A percentile compares a stretch with the other conserved stretches of the same genome.
These are phyloP conservation scores for Diorhabda sublineata DNA, from an alignment of 1,140 invertebrate genomes.

Conservation along the genomic window DNA sequence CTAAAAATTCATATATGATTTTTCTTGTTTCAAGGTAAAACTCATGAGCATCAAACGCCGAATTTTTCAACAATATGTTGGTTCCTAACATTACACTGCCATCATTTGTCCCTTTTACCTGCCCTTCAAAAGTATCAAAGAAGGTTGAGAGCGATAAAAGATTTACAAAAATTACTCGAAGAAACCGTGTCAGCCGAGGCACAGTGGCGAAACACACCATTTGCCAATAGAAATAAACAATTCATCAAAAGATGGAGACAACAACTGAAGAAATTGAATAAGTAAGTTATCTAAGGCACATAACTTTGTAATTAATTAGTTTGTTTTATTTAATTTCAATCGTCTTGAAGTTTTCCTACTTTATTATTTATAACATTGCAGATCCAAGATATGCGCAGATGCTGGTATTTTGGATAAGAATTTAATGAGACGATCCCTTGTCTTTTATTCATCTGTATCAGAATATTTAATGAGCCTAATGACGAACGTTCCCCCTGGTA, in stretches of 20 bases:
- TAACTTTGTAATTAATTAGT: neutral
- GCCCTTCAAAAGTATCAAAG: conserved; percentile 84
- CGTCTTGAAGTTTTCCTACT: neutral
- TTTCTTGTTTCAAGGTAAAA: conserved; percentile 46
- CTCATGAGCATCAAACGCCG: conserved; percentile 65
- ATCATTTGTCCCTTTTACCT: conserved; percentile 86
- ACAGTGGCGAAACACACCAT: conserved; percentile 76
- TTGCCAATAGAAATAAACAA: conserved; percentile 76
- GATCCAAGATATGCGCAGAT: conserved; percentile 83
- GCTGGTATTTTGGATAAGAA: conserved; percentile 79
- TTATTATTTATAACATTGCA: conserved; percentile 39
- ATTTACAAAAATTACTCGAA: conserved; percentile 87
- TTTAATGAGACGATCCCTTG: conserved; percentile 71
- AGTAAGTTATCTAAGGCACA: conserved; percentile 43
- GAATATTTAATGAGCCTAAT: conserved; percentile 69
- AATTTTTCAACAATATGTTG: conserved; percentile 96
- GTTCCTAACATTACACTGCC: conserved; percentile 91
- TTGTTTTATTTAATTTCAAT: neutral
- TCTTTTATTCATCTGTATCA: conserved; percentile 83
- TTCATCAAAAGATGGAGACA: conserved; percentile 82
- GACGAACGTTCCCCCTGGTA: conserved; percentile 49
- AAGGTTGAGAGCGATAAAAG: conserved; percentile 74
- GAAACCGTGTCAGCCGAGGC: conserved; percentile 77
- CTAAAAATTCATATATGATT: conserved; percentile 11
- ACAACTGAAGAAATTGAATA: conserved; percentile 65